Conservation (phyloP, 2,888 invertebrate genomes). For the Eudemis profundana region DNA sequence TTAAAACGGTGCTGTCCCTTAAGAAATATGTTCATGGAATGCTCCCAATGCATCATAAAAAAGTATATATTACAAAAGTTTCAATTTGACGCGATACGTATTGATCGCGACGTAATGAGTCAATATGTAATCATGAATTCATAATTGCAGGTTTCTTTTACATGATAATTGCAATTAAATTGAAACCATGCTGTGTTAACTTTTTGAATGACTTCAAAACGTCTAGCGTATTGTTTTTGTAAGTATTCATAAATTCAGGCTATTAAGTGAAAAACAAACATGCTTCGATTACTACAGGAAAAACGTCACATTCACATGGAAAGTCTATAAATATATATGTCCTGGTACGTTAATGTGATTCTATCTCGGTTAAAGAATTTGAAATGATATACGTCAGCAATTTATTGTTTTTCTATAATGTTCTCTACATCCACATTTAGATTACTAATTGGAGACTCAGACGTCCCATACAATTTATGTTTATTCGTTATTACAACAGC, state of each 20-base stretch:
- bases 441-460: constrained; percentile 40
- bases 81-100: not conserved
- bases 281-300: not conserved
- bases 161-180: not conserved
- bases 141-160: not conserved
- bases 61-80: constrained; percentile 13
- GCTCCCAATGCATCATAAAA: too few species aligned
- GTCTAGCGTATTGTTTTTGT: not conserved
- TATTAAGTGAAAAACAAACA: not conserved
- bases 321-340: constrained; percentile 13
- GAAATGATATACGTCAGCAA: constrained; percentile 12
- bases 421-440: constrained; percentile 33
- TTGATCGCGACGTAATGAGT: constrained; percentile 15
- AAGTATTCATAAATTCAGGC: not conserved
- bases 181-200: not conserved
- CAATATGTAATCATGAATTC: constrained; percentile 11
- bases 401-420: constrained; percentile 14
- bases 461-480: constrained; percentile 30
- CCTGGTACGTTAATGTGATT: not conserved
- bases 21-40: too few species aligned
- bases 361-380: constrained; percentile 3
- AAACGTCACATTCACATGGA: not conserved
- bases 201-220: not conserved
- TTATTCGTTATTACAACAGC: constrained; percentile 28
- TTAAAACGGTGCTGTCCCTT: too few species aligned